Evolutionary conservation across 2,797 vertebrate genomes (phyloP).

Genomic region (Phoxinus dragarum): DNA sequence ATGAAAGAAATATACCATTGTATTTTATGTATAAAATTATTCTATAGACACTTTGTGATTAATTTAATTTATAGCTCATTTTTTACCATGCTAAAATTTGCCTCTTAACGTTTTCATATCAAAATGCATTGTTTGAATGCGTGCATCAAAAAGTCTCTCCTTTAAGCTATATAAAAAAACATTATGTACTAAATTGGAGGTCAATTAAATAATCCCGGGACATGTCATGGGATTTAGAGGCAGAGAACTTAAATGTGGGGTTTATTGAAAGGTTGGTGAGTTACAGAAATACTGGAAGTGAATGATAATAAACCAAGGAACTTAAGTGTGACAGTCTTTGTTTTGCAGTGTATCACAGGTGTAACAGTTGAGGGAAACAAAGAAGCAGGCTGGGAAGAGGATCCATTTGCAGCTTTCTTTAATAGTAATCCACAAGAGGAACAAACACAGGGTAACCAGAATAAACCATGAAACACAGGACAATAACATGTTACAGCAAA

Average conservation of each 20-base stretch:
- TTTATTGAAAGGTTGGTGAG: neutral
- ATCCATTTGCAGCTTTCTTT: too few species aligned
- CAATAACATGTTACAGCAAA: too few species aligned
- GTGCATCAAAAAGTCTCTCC: neutral
- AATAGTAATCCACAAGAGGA: too few species aligned
- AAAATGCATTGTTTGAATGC: neutral
- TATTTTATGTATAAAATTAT: neutral
- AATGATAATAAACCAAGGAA: too few species aligned
- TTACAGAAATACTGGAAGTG: too few species aligned
- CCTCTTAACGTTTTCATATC: neutral
- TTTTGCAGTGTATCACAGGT: too few species aligned
- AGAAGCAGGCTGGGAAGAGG: too few species aligned
- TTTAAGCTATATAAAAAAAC: neutral
- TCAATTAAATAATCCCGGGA: neutral
- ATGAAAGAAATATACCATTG: neutral
- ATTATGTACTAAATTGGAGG: neutral
- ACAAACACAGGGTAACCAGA: too few species aligned
- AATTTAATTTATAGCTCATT: neutral
- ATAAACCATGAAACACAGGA: too few species aligned
- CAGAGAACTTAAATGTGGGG: neutral
- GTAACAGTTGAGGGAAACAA: too few species aligned
- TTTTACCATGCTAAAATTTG: neutral
- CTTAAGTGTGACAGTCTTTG: too few species aligned
- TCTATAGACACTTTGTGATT: neutral
- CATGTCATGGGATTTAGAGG: neutral